Evolutionary conservation across 2,888 invertebrate species (phyloP).

Genomic region (Thelaira solivaga): DNA sequence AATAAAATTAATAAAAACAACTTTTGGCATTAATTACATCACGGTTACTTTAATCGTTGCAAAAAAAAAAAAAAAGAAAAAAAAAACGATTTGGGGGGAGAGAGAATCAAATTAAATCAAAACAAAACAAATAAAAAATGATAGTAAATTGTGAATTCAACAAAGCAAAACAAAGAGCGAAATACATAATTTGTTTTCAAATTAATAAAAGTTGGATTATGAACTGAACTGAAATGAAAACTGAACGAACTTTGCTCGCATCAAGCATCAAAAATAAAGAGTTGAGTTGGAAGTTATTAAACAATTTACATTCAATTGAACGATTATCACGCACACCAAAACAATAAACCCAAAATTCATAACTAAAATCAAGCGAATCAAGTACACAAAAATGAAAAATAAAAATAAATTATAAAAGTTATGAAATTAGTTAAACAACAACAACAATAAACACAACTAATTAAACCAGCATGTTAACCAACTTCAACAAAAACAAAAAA

Average conservation of each 20-base stretch:
- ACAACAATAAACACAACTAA: too few relatives aligned
- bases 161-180: conserved; percentile 31
- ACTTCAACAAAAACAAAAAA: too few relatives aligned
- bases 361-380: neutral
- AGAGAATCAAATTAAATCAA: neutral
- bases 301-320: conserved; percentile 46
- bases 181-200: neutral
- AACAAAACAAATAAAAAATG: neutral
- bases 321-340: conserved; percentile 20
- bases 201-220: conserved; percentile 43
- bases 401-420: neutral
- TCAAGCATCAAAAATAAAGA: conserved; percentile 25
- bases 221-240: too few relatives aligned
- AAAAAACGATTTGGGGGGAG: too few relatives aligned
- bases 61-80: too few relatives aligned
- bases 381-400: neutral
- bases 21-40: neutral
- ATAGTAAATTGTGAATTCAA: conserved; percentile 36
- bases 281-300: conserved; percentile 40
- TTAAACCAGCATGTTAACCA: too few relatives aligned
- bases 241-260: too few relatives aligned
- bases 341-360: too few relatives aligned
- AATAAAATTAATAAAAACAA: neutral
- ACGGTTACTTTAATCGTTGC: conserved; percentile 21
- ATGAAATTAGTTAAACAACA: too few relatives aligned